Base-by-base conservation (phyloP, 2,888 invertebrate species). In the Hydroisotoma schaefferi region DNA sequence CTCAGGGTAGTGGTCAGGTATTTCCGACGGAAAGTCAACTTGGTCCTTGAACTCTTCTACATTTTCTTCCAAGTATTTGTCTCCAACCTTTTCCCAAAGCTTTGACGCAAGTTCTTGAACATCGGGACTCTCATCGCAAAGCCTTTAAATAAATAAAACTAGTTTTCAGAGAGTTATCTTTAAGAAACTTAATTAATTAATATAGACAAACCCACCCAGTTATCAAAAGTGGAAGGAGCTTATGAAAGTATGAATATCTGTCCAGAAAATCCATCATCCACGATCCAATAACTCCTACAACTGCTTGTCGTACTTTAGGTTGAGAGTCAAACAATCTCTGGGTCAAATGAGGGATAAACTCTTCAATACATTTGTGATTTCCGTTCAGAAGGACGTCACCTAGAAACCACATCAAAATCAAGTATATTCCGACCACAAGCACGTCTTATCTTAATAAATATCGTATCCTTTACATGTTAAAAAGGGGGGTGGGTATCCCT, bases 201-300 rank as follows among this genome's bases (percentile, higher is more conserved):
- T 23, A 27, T 37, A 37, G 22, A 22, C 43, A 15, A 55, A 67
- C 73, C 74, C 78, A 86, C 85, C 92, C 87, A 44, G 92, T 90
- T 33, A 95, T 78, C 2, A 94, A 78, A 12, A 94, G 77, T 0
- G 95, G 94, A 69, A 95, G 80, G 73, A 94, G 82, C 70, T 87
- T 86, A 75, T 87, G 85, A 80, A 90, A 93, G 78, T 85, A 93
- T 0, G 94, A 94, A 75, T 95, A 95, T 70, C 94, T 80, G 76
- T 95, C 94, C 54, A 81, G 81, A 58, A 93, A 83, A 56, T 84
- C 82, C 26, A 88, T 75, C 75, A 93, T 80, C 89, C 92, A 89
- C 46, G 81, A 79, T 2, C 89, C 88, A 1, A 90, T 86, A 71
- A 89, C 86, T 72, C 83, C 78, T 0, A 87, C 85, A 2, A 92